These are phyloP conservation scores for Drepana falcataria DNA, from an alignment of 2,888 invertebrate species.

Conservation along the genomic window DNA sequence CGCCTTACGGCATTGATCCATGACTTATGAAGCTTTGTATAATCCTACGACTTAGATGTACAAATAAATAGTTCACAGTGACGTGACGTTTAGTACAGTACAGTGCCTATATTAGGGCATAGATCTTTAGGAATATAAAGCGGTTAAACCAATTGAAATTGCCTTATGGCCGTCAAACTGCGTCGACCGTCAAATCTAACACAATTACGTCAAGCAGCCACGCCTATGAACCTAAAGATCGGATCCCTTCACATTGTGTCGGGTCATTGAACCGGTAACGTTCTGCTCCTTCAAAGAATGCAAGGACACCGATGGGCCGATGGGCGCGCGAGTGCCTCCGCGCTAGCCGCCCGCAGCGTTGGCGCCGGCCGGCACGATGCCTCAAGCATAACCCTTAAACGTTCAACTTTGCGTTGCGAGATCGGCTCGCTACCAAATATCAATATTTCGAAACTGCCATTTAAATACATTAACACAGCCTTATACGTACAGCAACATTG, in stretches of 20 bases:
- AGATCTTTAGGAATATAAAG: not conserved
- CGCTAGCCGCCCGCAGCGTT: constrained; percentile 10
- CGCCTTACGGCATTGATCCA: constrained; percentile 31
- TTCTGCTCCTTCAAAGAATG: constrained; percentile 65
- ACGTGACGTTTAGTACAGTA: not conserved
- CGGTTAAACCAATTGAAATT: constrained; percentile 14
- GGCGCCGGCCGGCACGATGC: constrained; percentile 8
- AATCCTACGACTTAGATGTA: constrained; percentile 35
- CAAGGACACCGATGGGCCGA: constrained; percentile 64
- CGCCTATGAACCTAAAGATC: constrained; percentile 50
- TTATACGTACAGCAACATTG: not conserved
- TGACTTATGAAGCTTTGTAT: constrained; percentile 38
- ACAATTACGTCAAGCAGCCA: constrained; percentile 59
- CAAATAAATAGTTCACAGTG: constrained; percentile 9
- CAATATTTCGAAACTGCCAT: constrained; percentile 55
- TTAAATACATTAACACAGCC: constrained; percentile 27
- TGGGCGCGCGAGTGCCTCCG: constrained; percentile 22
- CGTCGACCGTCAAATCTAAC: constrained; percentile 50
- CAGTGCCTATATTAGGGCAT: not conserved
- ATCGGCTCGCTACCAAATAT: constrained; percentile 40
- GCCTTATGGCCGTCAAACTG: constrained; percentile 45
- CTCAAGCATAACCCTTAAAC: constrained; percentile 13
- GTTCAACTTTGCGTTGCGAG: constrained; percentile 30
- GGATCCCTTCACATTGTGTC: constrained; percentile 69
- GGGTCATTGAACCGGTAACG: constrained; percentile 70